These are phyloP conservation scores for Gymnodraco acuticeps DNA, from an alignment of 2,797 vertebrate genomes.

Conservation along the genomic window DNA sequence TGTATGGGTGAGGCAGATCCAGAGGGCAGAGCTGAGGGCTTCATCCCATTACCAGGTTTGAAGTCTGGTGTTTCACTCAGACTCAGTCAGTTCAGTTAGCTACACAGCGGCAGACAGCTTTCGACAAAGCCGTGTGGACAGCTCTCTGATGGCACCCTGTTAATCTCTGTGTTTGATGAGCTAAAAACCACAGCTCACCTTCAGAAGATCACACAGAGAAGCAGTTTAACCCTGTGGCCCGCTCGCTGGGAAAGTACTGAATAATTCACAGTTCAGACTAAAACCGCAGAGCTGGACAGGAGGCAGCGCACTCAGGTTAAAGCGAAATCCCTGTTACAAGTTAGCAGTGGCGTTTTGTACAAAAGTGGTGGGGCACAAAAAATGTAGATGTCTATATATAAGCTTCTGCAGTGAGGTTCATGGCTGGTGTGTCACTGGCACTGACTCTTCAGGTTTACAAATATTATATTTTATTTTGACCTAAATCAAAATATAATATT, in stretches of 20 bases:
- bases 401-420: no score
- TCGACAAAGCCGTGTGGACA: conserved; percentile 47
- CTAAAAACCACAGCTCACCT: conserved; percentile 39
- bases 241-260: conserved; percentile 35
- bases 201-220: conserved; percentile 29
- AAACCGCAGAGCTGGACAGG: conserved; percentile 5
- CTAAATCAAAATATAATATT: no score
- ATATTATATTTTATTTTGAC: no score
- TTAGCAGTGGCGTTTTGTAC: no score
- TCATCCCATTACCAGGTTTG: no score
- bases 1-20: background rate
- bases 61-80: background rate
- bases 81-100: conserved; percentile 31
- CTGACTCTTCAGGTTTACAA: no score
- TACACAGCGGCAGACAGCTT: conserved; percentile 37
- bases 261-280: conserved; percentile 48
- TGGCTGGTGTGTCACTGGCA: no score
- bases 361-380: no score
- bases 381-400: no score
- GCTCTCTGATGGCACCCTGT: conserved; percentile 29
- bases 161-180: conserved; percentile 40
- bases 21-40: background rate
- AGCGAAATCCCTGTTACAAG: conserved; percentile 12
- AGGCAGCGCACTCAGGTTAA: conserved; percentile 5
- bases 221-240: conserved; percentile 43